phyloP scores from a whole-genome alignment of 1,140 invertebrate genomes.

The Ephestia elutella region DNA sequence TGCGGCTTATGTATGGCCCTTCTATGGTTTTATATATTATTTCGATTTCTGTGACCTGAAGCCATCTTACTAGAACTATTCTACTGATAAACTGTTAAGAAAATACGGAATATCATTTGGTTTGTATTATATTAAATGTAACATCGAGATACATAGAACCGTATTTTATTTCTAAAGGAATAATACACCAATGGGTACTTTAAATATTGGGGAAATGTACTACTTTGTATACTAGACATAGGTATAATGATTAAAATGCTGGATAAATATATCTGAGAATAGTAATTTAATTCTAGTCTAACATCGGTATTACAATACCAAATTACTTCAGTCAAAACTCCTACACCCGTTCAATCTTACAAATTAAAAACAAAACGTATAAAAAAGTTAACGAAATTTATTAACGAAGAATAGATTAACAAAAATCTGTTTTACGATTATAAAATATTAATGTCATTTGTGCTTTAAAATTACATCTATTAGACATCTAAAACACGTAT shows the following conservation, averaged over 20 bases:
- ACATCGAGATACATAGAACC: background rate
- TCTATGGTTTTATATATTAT: too few relatives aligned
- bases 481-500: conserved; percentile 32
- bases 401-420: background rate
- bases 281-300: background rate
- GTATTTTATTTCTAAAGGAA: background rate
- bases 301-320: background rate
- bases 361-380: background rate
- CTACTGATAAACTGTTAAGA: background rate
- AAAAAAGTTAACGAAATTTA: background rate
- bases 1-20: too few relatives aligned
- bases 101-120: background rate
- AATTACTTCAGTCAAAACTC: background rate
- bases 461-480: conserved; percentile 16
- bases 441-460: conserved; percentile 29
- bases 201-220: background rate
- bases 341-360: background rate
- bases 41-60: too few relatives aligned
- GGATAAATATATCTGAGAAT: conserved; percentile 2
- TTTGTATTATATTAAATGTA: background rate
- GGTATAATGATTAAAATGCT: background rate
- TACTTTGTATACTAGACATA: background rate
- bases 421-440: background rate
- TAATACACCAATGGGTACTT: background rate
- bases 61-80: background rate